A percentile compares a stretch with the other conserved stretches of the same genome.
These are phyloP conservation scores for Halesus radiatus DNA, from an alignment of 1,140 invertebrate species.

Conservation along the genomic window DNA sequence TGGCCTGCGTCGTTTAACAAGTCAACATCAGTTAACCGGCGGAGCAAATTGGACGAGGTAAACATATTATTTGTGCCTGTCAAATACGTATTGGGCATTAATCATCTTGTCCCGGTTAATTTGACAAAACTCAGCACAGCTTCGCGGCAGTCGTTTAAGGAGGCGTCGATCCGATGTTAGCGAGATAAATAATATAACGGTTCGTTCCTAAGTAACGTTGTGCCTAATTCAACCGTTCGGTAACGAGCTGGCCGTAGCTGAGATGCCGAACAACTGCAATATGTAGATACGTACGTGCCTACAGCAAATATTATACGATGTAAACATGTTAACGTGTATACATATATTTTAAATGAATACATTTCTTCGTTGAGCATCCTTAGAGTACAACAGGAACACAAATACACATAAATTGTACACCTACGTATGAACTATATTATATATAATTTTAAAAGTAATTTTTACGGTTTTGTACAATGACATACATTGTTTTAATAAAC, in stretches of 20 bases:
- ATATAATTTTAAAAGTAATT: no score
- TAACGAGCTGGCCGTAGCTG: background rate
- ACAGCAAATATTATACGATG: no score
- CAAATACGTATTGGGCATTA: conserved; percentile 38
- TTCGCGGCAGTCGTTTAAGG: conserved; percentile 33
- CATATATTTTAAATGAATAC: no score
- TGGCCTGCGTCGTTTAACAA: conserved; percentile 1
- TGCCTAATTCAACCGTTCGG: conserved; percentile 10
- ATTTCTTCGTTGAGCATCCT: no score
- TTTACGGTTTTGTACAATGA: no score
- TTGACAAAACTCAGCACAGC: conserved; percentile 43
- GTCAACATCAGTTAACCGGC: conserved; percentile 11
- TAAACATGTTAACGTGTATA: no score
- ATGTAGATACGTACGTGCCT: no score
- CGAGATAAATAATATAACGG: conserved; percentile 24
- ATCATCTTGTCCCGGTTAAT: conserved; percentile 40
- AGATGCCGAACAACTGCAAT: no score
- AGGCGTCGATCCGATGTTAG: conserved; percentile 33
- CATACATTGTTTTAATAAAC: no score
- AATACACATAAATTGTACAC: no score
- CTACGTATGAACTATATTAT: no score
- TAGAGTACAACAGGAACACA: no score
- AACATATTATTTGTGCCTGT: conserved; percentile 41
- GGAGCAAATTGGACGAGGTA: conserved; percentile 39
- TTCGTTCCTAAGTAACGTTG: conserved; percentile 2